Evolutionary conservation across 92 coral and sea anemone species (phyloP).

Genomic region (Blastomussa wellsi): DNA sequence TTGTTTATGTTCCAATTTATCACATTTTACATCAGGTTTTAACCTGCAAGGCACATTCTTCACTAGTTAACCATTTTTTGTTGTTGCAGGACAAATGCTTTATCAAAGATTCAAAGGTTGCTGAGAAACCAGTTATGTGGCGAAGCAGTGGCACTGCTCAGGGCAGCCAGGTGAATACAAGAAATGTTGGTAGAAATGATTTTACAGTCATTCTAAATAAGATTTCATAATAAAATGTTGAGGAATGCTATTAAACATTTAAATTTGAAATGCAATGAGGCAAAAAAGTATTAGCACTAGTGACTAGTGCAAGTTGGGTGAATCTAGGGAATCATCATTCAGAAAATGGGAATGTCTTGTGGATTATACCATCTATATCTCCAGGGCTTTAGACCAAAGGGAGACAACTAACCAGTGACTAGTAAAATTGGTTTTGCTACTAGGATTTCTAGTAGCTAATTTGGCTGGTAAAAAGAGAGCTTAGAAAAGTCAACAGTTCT

Average conservation of each 20-base stretch:
- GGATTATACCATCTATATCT: too few species aligned
- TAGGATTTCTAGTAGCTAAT: too few species aligned
- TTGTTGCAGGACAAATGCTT: constrained; percentile 64
- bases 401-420: too few species aligned
- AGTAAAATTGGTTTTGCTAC: too few species aligned
- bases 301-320: neutral
- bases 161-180: constrained; percentile 87
- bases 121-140: constrained; percentile 65
- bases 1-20: neutral
- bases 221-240: neutral
- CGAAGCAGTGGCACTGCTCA: constrained; percentile 80
- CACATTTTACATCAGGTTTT: neutral
- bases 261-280: neutral
- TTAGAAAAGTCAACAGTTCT: too few species aligned
- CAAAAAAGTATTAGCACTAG: neutral
- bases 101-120: constrained; percentile 74
- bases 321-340: neutral
- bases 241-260: neutral
- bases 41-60: neutral
- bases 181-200: too few species aligned
- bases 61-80: neutral
- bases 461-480: too few species aligned
- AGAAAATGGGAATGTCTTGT: neutral
- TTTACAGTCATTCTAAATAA: neutral
- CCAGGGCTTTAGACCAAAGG: too few species aligned